phyloP scores from a whole-genome alignment of 2,888 invertebrate species.

The Apamea epomidion region DNA sequence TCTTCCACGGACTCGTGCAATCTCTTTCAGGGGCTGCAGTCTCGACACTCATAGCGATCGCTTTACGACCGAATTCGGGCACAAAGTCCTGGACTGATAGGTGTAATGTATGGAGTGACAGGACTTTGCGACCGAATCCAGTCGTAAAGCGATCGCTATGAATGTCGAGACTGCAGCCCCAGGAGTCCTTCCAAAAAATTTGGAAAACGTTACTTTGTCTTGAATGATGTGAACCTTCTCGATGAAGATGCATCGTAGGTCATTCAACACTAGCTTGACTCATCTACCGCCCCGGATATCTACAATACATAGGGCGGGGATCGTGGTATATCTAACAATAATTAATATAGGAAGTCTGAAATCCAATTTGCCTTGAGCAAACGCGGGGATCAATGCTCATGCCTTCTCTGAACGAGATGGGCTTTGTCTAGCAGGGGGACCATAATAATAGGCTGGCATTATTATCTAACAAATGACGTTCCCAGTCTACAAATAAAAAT shows the following conservation, averaged over 20 bases:
- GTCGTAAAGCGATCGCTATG: too few relatives aligned
- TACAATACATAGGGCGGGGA: not conserved
- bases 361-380: not conserved
- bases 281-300: constrained; percentile 2
- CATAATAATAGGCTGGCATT: not conserved
- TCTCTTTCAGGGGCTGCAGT: too few relatives aligned
- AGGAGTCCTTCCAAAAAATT: not conserved
- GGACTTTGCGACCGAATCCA: too few relatives aligned
- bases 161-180: too few relatives aligned
- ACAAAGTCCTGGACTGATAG: too few relatives aligned
- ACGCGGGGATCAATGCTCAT: not conserved
- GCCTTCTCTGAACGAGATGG: not conserved
- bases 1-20: not conserved
- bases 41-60: too few relatives aligned
- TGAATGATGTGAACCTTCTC: not conserved
- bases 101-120: too few relatives aligned
- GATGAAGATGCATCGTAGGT: not conserved
- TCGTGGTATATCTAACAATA: not conserved
- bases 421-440: not conserved
- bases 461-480: not conserved
- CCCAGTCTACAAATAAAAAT: not conserved
- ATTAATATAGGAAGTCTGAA: not conserved
- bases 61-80: too few relatives aligned
- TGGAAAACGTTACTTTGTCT: not conserved
- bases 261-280: constrained; percentile 8